Percentiles rank a stretch among this genome's conserved stretches.
These are phyloP conservation scores for Cotesia glomerata DNA, from an alignment of 1,140 invertebrate species.

Conservation along the genomic window DNA sequence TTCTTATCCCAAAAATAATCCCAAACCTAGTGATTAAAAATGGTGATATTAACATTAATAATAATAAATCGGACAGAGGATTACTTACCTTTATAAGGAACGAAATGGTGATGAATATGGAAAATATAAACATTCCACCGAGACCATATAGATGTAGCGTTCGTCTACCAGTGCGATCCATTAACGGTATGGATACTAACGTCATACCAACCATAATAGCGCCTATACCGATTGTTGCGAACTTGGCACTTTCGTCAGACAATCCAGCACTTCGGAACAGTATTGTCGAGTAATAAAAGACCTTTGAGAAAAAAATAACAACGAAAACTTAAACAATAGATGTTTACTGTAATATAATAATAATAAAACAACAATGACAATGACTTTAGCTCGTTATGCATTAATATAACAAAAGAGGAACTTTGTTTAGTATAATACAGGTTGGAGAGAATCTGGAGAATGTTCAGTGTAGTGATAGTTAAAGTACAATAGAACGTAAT, in stretches of 20 bases:
- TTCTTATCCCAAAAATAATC: too few species aligned
- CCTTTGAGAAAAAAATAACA: conserved; percentile 65
- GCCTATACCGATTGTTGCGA: conserved; percentile 96
- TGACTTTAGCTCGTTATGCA: background rate
- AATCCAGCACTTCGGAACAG: conserved; percentile 90
- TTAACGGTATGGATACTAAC: conserved; percentile 92
- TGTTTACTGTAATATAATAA: background rate
- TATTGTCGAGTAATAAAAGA: conserved; percentile 95
- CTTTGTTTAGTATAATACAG: background rate
- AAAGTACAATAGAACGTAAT: conserved; percentile 23
- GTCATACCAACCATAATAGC: conserved; percentile 97
- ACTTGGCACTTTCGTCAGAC: conserved; percentile 83
- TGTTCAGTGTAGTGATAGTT: background rate
- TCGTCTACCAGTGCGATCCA: conserved; percentile 91
- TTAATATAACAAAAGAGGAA: background rate
- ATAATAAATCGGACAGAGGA: background rate
- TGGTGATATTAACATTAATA: background rate
- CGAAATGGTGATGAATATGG: conserved; percentile 96
- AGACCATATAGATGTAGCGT: conserved; percentile 95
- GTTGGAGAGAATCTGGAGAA: conserved; percentile 20
- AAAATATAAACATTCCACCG: conserved; percentile 96
- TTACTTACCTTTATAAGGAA: conserved; percentile 86
- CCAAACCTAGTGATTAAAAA: background rate
- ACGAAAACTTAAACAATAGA: background rate
- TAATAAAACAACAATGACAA: background rate